A percentile compares a stretch with the other conserved stretches of the same genome.
These are phyloP conservation scores for Drosophila sucinea DNA, from an alignment of 1,140 invertebrate genomes.

Conservation along the genomic window DNA sequence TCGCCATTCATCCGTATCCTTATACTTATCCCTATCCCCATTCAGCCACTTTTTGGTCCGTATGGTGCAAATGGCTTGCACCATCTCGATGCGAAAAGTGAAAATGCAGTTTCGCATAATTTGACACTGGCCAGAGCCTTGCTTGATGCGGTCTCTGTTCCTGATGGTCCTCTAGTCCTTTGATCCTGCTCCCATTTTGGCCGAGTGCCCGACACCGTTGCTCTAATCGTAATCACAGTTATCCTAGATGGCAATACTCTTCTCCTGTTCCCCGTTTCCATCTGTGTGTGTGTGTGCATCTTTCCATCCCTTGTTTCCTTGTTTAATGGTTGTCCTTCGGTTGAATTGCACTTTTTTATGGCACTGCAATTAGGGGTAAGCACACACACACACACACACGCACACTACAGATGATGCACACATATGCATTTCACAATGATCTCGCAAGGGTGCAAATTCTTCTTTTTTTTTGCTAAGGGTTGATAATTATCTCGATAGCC, in stretches of 20 bases:
- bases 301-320: slow-evolving; percentile 35
- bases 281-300: slow-evolving; percentile 14
- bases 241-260: slow-evolving; percentile 47
- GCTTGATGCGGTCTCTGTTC: slow-evolving; percentile 23
- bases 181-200: slow-evolving; percentile 11
- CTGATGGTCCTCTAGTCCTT: slow-evolving; percentile 36
- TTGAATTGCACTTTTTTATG: slow-evolving; percentile 82
- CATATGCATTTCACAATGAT: slow-evolving; percentile 23
- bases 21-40: slow-evolving; percentile 19
- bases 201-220: slow-evolving; percentile 31
- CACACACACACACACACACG: slow-evolving; percentile 41
- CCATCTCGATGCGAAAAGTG: slow-evolving; percentile 53
- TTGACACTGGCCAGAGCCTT: slow-evolving; percentile 46
- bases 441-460: slow-evolving; percentile 43
- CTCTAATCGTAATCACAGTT: slow-evolving; percentile 68
- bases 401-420: slow-evolving; percentile 10
- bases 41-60: slow-evolving; percentile 26
- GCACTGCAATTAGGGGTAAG: slow-evolving; percentile 80
- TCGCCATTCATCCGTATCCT: slow-evolving; percentile 22
- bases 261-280: background rate
- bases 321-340: slow-evolving; percentile 71
- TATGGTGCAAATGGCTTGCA: slow-evolving; percentile 59
- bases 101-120: slow-evolving; percentile 76
- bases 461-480: slow-evolving; percentile 46
- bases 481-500: slow-evolving; percentile 59